phyloP scores from a whole-genome alignment of 2,888 invertebrate genomes.

The Nephrotoma appendiculata region DNA sequence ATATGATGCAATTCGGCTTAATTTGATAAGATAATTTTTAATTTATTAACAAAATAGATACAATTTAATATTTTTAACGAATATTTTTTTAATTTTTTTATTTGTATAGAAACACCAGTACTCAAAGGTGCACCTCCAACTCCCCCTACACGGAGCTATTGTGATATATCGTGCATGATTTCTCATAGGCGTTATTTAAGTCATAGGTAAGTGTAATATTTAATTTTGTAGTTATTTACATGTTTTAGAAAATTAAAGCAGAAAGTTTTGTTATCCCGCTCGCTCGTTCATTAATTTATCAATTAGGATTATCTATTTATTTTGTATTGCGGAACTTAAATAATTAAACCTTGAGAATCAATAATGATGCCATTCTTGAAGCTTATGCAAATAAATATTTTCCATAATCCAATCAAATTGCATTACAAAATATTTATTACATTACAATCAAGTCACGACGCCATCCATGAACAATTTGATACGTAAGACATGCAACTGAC shows the following conservation, averaged over 20 bases:
- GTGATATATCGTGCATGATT: constrained; percentile 77
- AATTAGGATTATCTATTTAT: neutral
- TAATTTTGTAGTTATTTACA: neutral
- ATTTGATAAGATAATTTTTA: neutral
- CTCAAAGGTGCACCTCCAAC: constrained; percentile 73
- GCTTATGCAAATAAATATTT: too few species aligned
- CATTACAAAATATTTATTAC: too few species aligned
- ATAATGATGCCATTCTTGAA: too few species aligned
- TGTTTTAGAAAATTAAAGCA: neutral
- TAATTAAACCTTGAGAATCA: too few species aligned
- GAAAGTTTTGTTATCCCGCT: neutral
- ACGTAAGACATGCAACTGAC: too few species aligned
- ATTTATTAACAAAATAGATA: neutral
- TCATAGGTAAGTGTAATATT: constrained; percentile 50
- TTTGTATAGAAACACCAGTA: constrained; percentile 79
- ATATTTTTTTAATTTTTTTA: constrained; percentile 1
- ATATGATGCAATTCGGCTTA: neutral
- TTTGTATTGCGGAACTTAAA: neutral
- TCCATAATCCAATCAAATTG: too few species aligned
- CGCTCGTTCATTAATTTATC: neutral
- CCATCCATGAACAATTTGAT: too few species aligned
- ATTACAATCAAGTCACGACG: too few species aligned
- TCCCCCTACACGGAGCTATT: constrained; percentile 50
- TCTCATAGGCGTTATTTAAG: constrained; percentile 70
- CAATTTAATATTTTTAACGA: constrained; percentile 6